Evolutionary conservation across 2,888 invertebrate genomes (phyloP), one percentile per base, ranked within the genome.

Genomic region (Harmothoe impar): DNA sequence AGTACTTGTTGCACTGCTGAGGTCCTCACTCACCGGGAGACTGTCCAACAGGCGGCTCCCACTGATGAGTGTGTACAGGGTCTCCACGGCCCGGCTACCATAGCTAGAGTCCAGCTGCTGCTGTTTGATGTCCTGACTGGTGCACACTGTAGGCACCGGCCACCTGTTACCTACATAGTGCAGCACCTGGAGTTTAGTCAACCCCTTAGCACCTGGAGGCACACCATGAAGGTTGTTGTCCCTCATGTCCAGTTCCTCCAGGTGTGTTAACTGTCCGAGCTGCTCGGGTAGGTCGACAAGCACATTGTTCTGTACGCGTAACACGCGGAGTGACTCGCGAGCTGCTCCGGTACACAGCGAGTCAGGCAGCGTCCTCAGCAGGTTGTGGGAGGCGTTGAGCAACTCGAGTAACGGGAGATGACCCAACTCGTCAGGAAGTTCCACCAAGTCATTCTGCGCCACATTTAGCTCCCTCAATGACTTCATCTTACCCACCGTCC

Each of bases 91-190:
- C 1, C 23, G 5, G 12, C 52, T 15, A 17, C 86, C 86, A 25
- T 86, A 86, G 25, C 86, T 86, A 23, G 86, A 52, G 31, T 52
- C 86, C 54, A 86, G 56, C 25, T 25, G 86, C 54, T 86, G 54
- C 29, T 54, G 31, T 29, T 54, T 86, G 29, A 54, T 7, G 17
- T 31, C 86, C 25, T 12, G 29, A 31, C 31, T 54, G 0, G 31
- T 31, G 17, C 31, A 31, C 0, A 86, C 56, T 52, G 20, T 17
- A 29, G 54, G 29, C 17, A 29, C 52, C 7, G 56, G 25, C 86
- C 86, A 86, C 25, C 54, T 25, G 29, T 86, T 86, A n/a, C 86
- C 86, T 23, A 25, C 52, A 25, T 86, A 33, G 54, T 86, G 86
- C 0, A 86, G 56, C 23, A 33, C 56, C n/a, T n/a, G 52, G 12